Base-by-base conservation (phyloP, 2,797 vertebrate species). In the Myotis myotis region DNA sequence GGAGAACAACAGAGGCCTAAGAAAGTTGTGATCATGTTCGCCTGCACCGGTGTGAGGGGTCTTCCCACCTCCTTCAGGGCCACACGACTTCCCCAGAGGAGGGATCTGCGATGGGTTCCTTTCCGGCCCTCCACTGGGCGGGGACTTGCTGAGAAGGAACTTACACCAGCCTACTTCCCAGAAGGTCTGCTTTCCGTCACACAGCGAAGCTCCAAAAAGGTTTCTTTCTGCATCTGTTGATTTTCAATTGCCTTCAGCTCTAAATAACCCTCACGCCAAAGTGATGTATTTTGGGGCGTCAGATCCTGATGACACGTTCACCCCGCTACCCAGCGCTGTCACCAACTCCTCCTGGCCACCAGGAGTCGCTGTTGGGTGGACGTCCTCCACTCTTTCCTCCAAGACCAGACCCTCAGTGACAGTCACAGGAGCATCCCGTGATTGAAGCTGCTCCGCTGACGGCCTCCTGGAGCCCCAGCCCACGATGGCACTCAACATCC, bases 401-500 rank as follows among this genome's bases (percentile, higher is more conserved):
- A n/a, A 36, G 79, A 72, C 28, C 71, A n/a, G 49, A 6, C 41
- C 66, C 49, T 19, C 10, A 51, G 81, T 3, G 1, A 12, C 36
- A 20, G 57, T 55, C 62, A 55, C 72, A 72, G 23, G 8, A 71
- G 41, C 51, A 23, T 2, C 30, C 55, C 33, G 16, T 6, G 28
- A 70, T 15, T 10, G 49, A 44, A 44, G 16, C 33, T 33, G 5
- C 30, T 23, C 30, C 2, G 30, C 41, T 3, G 8, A 19, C 0
- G 2, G 68, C 49, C 28, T 74, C 78, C 51, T 6, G 25, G 44
- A 10, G 8, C 30, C 41, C 28, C 55, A 22, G 19, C 16, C 9
- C 17, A 30, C 25, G 0, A 22, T 4, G 4, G 5, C 5, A 30
- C 25, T 0, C 1, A 41, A 30, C 30, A 1, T 1, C 12, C 4